phyloP scores from a whole-genome alignment of 2,113 vertebrate genomes.

The Hipposideros armiger region DNA sequence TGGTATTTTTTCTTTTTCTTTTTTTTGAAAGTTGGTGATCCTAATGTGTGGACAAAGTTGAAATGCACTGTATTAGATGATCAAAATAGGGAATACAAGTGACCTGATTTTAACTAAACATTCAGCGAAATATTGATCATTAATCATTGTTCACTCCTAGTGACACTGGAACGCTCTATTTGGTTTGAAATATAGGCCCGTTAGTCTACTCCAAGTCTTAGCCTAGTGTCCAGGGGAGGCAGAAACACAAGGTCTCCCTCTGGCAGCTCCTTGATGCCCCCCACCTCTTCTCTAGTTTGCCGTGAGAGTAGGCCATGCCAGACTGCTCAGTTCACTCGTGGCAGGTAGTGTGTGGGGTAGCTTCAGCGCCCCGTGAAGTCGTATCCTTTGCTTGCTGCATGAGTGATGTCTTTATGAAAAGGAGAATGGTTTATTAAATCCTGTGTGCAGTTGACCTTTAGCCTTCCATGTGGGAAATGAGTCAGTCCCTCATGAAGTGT shows the following conservation, averaged over 20 bases:
- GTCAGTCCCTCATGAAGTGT: neutral
- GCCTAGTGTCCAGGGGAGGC: neutral
- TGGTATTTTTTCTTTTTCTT: neutral
- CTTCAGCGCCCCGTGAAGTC: neutral
- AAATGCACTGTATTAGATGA: neutral
- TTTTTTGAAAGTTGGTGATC: neutral
- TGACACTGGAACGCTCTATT: neutral
- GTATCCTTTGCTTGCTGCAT: neutral
- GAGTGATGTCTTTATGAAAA: neutral
- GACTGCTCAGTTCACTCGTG: neutral
- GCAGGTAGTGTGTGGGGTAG: neutral
- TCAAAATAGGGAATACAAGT: neutral
- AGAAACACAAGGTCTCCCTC: neutral
- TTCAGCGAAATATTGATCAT: neutral
- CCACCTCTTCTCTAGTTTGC: neutral
- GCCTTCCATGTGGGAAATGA: neutral
- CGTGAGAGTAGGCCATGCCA: accelerated
- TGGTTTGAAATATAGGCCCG: neutral
- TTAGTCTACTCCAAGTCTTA: neutral
- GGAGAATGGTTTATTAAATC: neutral
- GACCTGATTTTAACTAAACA: neutral
- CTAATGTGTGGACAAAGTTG: neutral
- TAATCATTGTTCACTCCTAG: neutral
- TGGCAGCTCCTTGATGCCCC: too few species aligned
- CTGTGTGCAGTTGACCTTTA: neutral